A percentile compares a stretch with the other conserved stretches of the same genome.
phyloP scores from a whole-genome alignment of 2,113 vertebrate species.

The Trichechus manatus region DNA sequence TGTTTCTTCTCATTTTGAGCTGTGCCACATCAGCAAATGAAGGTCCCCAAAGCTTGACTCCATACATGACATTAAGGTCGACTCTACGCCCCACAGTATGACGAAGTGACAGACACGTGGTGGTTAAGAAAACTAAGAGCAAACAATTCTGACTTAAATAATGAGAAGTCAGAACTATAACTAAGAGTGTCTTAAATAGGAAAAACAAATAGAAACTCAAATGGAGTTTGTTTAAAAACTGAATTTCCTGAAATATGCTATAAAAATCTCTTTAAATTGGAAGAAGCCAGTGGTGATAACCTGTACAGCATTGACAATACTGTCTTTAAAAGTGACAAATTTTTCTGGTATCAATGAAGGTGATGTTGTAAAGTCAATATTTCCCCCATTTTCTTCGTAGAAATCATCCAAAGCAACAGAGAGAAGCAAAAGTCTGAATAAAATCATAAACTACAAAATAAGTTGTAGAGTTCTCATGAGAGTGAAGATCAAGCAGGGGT shows the following conservation, averaged over 20 bases:
- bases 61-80: too few relatives aligned
- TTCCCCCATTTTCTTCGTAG: background rate
- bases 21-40: too few relatives aligned
- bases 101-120: too few relatives aligned
- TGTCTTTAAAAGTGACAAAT: background rate
- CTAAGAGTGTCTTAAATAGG: background rate
- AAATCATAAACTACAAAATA: background rate
- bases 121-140: background rate
- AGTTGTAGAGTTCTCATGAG: background rate
- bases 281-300: background rate
- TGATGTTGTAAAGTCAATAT: background rate
- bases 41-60: too few relatives aligned
- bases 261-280: constrained; percentile 31
- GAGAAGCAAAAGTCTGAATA: background rate
- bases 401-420: background rate
- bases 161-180: constrained; percentile 11
- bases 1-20: too few relatives aligned
- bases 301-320: background rate
- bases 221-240: background rate
- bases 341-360: background rate
- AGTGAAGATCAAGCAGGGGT: background rate
- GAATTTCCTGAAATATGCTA: background rate
- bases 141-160: constrained; percentile 16
- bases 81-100: too few relatives aligned
- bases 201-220: constrained; percentile 6